Evolutionary conservation across 2,888 invertebrate species (phyloP), one percentile per base, ranked within the genome.

Genomic region (Pollenia angustigena): DNA sequence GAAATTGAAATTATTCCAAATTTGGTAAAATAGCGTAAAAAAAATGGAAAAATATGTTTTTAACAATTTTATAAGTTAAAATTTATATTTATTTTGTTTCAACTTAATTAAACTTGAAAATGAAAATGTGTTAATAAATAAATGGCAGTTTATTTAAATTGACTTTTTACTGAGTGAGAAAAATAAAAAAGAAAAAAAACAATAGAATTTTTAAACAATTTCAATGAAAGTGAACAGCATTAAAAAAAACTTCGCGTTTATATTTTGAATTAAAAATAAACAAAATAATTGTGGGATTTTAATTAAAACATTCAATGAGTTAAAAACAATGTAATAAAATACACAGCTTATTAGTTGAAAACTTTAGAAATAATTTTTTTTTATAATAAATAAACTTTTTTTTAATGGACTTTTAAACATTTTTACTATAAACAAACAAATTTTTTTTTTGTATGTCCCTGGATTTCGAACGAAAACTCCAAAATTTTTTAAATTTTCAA

Each of bases 231-330:
- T 52, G 0, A 42, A 50, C 1, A 50, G 44, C 42, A 11, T 60
- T 60, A 46, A 18, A 23, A 40, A 40, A n/a, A 48, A 11, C 56
- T 69, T 42, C 18, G n/a, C 66, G 9, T 75, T 75, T 48, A n/a
- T 11, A 32, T 50, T 58, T 64, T 10, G 10, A 50, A n/a, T 32
- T 6, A 32, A 32, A 32, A 32, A 32, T 32, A 50, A 52, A 72
- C 11, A 56, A 64, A 68, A 48, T 23, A 81, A 68, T 75, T 50
- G 74, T 81, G 81, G 18, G 74, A 81, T 58, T 68, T 75, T 54
- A 16, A 32, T 66, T 62, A 40, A 56, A 64, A 52, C 32, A 62
- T 64, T 16, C 14, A 64, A 46, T 64, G 8, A 40, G 11, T 11
- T 18, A 0, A 54, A 64, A 81, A 72, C 69, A 80, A 60, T 60